Conservation (phyloP, 2,113 vertebrate species). For the Panthera uncia region DNA sequence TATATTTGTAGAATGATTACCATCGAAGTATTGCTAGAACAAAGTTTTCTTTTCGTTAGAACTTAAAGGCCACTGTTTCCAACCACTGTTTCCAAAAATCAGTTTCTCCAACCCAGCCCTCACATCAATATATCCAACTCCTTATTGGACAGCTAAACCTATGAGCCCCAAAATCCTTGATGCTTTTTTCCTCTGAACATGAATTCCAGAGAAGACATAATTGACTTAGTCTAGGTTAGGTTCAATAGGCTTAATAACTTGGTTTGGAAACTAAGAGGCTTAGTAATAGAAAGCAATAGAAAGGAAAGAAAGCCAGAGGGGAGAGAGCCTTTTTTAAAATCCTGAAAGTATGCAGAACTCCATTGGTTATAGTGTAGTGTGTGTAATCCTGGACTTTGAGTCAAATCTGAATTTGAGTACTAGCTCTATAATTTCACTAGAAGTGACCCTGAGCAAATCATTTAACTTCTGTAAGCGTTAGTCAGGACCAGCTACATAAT, state of each 20-base stretch:
- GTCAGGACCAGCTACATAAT: neutral
- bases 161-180: neutral
- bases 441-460: neutral
- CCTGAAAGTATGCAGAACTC: accelerated
- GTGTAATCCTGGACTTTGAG: neutral
- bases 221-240: neutral
- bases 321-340: neutral
- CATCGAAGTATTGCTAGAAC: neutral
- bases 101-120: neutral
- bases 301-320: neutral
- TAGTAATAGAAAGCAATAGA: neutral
- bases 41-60: neutral
- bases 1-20: neutral
- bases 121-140: neutral
- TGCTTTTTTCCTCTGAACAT: neutral
- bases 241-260: neutral
- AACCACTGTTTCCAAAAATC: neutral
- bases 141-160: neutral
- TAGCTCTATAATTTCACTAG: neutral
- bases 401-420: neutral
- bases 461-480: neutral
- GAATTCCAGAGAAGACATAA: neutral
- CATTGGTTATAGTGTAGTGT: neutral
- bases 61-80: neutral
- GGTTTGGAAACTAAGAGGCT: neutral